Evolutionary conservation across 2,888 invertebrate genomes (phyloP).

Genomic region (Incurvaria masculella): DNA sequence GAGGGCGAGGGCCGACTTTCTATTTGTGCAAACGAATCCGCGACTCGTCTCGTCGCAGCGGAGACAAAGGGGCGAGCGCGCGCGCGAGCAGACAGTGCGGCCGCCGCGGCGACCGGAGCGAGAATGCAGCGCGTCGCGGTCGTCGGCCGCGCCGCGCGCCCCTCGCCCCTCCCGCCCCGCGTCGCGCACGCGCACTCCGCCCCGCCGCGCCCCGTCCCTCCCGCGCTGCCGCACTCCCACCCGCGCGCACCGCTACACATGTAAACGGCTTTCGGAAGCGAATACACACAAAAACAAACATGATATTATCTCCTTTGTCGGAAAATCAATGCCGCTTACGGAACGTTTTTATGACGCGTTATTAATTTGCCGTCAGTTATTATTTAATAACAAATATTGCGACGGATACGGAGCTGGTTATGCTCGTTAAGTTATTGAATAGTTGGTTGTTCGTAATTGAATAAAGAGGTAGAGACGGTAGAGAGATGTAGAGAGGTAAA

Average conservation of each 20-base stretch:
- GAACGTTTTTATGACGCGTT: not conserved
- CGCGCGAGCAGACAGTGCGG: conserved; percentile 21
- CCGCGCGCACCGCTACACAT: conserved; percentile 25
- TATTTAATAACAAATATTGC: not conserved
- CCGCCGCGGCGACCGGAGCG: conserved; percentile 34
- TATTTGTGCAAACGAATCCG: not conserved
- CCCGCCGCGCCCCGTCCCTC: not conserved
- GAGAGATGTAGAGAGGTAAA: too few species aligned
- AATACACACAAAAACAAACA: conserved; percentile 20
- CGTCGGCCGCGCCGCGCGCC: conserved; percentile 8
- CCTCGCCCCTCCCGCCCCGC: not conserved
- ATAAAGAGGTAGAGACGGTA: too few species aligned
- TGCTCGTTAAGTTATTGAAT: too few species aligned
- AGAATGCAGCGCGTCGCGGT: conserved; percentile 27
- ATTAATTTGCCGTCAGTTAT: not conserved
- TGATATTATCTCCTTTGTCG: conserved; percentile 5
- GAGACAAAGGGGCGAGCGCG: conserved; percentile 33
- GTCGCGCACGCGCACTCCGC: conserved; percentile 27
- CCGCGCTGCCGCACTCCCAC: conserved; percentile 14
- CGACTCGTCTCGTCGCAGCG: conserved; percentile 7
- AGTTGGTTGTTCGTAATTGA: not conserved
- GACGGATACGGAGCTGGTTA: not conserved
- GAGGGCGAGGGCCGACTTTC: not conserved
- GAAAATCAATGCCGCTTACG: conserved; percentile 4
- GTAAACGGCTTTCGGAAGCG: conserved; percentile 35